Evolutionary conservation across 2,888 invertebrate species (phyloP).

Genomic region (Pyrgus malvae): DNA sequence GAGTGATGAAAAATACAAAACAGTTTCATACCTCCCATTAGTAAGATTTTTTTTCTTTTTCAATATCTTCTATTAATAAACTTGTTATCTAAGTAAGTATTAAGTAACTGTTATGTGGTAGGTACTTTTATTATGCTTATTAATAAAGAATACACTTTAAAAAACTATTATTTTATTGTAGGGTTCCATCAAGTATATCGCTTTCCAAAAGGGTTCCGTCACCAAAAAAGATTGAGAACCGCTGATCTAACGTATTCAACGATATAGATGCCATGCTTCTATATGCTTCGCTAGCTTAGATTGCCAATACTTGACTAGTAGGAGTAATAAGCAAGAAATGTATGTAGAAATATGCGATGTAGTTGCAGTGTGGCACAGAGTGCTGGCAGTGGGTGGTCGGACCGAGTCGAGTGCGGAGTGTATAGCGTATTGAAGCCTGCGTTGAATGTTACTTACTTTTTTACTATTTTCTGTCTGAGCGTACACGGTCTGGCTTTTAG

Average conservation of each 20-base stretch:
- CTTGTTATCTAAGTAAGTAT: no score
- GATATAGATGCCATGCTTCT: no score
- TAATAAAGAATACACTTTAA: no score
- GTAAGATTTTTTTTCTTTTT: conserved; percentile 17
- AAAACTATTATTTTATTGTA: no score
- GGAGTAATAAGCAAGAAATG: not conserved
- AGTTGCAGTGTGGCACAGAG: not conserved
- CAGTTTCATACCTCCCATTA: conserved; percentile 36
- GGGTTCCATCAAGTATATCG: no score
- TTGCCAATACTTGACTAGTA: no score
- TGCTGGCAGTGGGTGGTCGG: conserved; percentile 6
- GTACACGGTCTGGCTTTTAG: not conserved
- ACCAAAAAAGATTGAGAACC: no score
- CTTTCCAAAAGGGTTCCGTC: no score
- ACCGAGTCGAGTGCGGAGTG: conserved; percentile 4
- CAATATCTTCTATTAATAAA: not conserved
- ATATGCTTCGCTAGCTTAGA: no score
- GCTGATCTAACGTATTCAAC: no score
- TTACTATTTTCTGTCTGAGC: conserved; percentile 15
- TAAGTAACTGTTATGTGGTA: no score
- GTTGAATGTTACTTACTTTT: conserved; percentile 12
- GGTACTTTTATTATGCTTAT: no score
- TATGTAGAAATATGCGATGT: not conserved
- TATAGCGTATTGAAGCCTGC: conserved; percentile 6
- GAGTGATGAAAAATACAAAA: conserved; percentile 38